Percentiles rank a stretch among this genome's conserved stretches.
Conservation (phyloP, 2,888 invertebrate genomes). For the Heliconius ethilla region DNA sequence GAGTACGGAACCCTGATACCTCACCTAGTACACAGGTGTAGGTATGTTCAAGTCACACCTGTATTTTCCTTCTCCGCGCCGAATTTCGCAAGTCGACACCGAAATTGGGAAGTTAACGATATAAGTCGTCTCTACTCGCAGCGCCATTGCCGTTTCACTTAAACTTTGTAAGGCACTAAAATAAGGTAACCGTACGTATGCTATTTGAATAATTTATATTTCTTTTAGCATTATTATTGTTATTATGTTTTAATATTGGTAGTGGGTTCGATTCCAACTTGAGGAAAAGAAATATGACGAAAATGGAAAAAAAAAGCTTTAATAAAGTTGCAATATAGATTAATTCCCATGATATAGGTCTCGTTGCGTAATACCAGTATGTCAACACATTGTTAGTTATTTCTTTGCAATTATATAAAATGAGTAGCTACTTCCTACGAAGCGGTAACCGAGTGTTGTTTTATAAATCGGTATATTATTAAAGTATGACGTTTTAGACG, state of each 20-base stretch:
- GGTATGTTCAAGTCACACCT: slow-evolving; percentile 47
- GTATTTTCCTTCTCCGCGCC: slow-evolving; percentile 59
- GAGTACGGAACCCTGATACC: background rate
- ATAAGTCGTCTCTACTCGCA: slow-evolving; percentile 58
- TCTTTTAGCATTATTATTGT: background rate
- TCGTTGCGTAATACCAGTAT: background rate
- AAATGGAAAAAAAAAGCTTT: background rate
- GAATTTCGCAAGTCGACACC: slow-evolving; percentile 80
- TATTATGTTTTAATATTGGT: background rate
- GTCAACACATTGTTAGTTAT: slow-evolving; percentile 23
- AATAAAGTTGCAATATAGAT: background rate
- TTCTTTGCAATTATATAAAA: slow-evolving; percentile 27
- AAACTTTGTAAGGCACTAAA: slow-evolving; percentile 24
- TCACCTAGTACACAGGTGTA: too few species aligned
- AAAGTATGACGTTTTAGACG: slow-evolving; percentile 39
- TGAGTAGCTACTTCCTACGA: slow-evolving; percentile 22
- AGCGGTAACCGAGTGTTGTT: slow-evolving; percentile 37
- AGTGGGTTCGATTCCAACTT: too few species aligned
- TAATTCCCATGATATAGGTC: background rate
- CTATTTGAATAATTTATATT: slow-evolving; percentile 8
- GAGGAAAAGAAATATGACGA: too few species aligned
- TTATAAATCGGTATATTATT: slow-evolving; percentile 46
- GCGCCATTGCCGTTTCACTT: slow-evolving; percentile 33
- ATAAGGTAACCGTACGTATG: slow-evolving; percentile 12
- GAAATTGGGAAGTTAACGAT: slow-evolving; percentile 75